Conservation (phyloP, 2,888 invertebrate genomes). For the Lithophane leautieri region DNA sequence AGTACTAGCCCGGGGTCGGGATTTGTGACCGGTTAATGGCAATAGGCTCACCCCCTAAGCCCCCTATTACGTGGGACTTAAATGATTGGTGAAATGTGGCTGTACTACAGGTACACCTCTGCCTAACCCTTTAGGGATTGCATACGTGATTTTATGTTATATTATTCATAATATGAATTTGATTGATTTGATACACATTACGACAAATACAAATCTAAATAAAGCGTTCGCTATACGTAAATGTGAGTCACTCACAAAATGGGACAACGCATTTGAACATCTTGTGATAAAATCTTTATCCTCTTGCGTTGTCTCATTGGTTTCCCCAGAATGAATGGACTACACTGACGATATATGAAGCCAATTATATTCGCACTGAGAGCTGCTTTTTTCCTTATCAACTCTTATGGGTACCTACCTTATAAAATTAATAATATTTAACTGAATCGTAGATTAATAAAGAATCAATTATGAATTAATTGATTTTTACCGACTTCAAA, state of each 20-base stretch:
- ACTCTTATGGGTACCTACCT: background rate
- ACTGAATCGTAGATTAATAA: background rate
- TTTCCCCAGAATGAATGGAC: background rate
- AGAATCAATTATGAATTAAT: slow-evolving; percentile 3
- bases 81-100: no score
- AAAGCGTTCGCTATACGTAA: background rate
- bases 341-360: background rate
- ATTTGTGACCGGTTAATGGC: no score
- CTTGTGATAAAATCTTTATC: slow-evolving; percentile 11
- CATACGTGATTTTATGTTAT: no score
- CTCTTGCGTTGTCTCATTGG: slow-evolving; percentile 5
- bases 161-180: no score
- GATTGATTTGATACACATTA: background rate
- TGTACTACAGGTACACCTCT: no score
- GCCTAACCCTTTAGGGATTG: no score
- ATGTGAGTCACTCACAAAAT: background rate
- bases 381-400: background rate
- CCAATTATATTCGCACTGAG: background rate
- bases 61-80: no score
- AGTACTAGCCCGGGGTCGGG: no score
- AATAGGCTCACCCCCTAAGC: no score
- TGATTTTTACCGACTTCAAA: no score
- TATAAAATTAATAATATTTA: background rate
- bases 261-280: background rate
- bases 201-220: background rate